A percentile compares a stretch with the other conserved stretches of the same genome.
These are phyloP conservation scores for Arctocebus calabarensis DNA, from an alignment of 2,797 vertebrate species.

Conservation along the genomic window DNA sequence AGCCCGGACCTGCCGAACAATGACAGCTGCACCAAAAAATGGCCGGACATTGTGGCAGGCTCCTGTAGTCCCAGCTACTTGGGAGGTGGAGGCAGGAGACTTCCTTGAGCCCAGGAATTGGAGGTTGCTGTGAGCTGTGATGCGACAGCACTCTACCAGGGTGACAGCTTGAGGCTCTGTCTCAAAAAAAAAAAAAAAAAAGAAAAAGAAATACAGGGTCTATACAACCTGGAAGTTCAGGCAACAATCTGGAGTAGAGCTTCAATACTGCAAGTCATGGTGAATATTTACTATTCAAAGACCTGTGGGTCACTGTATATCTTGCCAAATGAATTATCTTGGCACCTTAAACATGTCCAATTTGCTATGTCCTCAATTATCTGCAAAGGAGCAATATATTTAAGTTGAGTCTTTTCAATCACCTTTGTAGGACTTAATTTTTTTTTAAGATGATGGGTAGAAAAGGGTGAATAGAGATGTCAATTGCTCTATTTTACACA, in stretches of 20 bases:
- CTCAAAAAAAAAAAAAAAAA: no score
- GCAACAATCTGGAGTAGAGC: neutral
- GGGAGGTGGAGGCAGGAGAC: no score
- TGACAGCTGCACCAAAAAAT: no score
- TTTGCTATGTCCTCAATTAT: neutral
- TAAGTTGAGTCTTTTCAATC: neutral
- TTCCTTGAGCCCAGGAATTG: no score
- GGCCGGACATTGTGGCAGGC: no score
- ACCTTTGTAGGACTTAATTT: neutral
- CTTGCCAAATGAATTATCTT: neutral
- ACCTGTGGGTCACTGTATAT: neutral
- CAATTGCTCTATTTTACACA: neutral
- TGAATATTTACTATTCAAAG: neutral
- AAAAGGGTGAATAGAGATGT: neutral
- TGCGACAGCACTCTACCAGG: no score
- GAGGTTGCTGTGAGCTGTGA: no score
- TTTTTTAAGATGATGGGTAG: neutral
- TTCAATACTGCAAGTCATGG: neutral
- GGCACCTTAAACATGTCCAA: neutral
- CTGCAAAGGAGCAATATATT: neutral
- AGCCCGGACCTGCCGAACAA: no score
- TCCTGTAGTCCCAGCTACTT: no score
- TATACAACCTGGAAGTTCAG: neutral
- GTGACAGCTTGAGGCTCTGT: no score
- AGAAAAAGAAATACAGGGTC: no score